Base-by-base conservation (phyloP, 1,140 invertebrate species). In the Homarus americanus region DNA sequence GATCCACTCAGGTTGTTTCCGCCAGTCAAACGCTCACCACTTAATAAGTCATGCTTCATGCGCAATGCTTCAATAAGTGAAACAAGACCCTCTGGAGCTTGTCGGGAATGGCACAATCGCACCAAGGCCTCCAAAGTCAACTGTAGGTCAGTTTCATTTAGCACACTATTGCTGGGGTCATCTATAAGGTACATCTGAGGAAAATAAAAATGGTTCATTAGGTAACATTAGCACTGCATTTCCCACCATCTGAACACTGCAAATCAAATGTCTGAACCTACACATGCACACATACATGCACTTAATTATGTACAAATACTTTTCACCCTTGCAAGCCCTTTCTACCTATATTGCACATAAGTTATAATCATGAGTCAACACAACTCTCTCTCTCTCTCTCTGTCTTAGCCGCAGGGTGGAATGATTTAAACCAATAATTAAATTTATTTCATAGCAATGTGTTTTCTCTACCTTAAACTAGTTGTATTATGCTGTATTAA, bases 111-210 rank as follows among this genome's bases (percentile, higher is more conserved):
- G 44, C 86, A 91, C 40, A 93, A 44, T 10, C 92, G 86, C 15
- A 93, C 75, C 66, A 93, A 32, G 34, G 91, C 82, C 63, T 93
- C 93, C 10, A 98, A 97, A 0, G 97, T 98, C 93, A 97, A 96
- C 93, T 95, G 96, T 38, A 99, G 95, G 93, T 99, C 98, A 82
- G 96, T 96, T 94, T 99, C 98, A 17, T 96, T 93, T 38, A 93
- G 44, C 34, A 92, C 82, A 32, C 96, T 96, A 83, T 96, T 97
- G 87, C 96, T 96, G 88, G 97, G 95, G 93, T 99, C 98, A 93
- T 99, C 98, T 72, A 99, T 96, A 15, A 98, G 95, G 93, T 98
- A 97, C 78, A 97, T 94, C 94, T 93, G 92, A 91, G 12, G 24
- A 41, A 75, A 20, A 58, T 24, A 9, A 17, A n/a, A 40, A 17